These are phyloP conservation scores for Amia ocellicauda DNA, from an alignment of 2,113 vertebrate genomes.

Conservation along the genomic window DNA sequence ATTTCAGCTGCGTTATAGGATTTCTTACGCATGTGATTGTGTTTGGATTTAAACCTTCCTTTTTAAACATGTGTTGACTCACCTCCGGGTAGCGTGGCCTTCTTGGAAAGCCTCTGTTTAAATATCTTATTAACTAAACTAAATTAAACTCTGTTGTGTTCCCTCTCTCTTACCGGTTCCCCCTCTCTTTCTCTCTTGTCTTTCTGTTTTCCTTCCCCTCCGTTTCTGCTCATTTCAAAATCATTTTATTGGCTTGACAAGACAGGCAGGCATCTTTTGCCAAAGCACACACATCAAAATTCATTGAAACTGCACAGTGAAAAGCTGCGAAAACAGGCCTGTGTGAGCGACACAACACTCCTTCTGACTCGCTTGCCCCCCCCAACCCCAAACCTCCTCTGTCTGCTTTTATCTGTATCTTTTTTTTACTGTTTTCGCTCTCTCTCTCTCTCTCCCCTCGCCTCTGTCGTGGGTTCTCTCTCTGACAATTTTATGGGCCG, in stretches of 20 bases:
- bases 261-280: conserved; percentile 41
- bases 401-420: conserved; percentile 22
- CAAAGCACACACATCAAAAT: conserved; percentile 52
- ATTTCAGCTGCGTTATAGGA: neutral
- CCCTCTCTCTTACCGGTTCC: conserved; percentile 12
- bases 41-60: neutral
- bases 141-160: conserved; percentile 32
- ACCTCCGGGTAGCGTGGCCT: conserved; percentile 1
- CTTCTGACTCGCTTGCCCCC: conserved; percentile 26
- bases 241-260: conserved; percentile 39
- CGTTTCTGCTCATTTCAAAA: conserved; percentile 44
- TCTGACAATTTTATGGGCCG: conserved; percentile 35
- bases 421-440: neutral
- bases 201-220: conserved; percentile 34
- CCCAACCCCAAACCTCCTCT: conserved; percentile 21
- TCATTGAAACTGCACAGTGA: conserved; percentile 48
- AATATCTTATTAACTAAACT: conserved; percentile 40
- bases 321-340: conserved; percentile 24
- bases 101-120: conserved; percentile 19
- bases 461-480: conserved; percentile 38
- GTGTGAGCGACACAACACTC: conserved; percentile 26
- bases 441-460: neutral
- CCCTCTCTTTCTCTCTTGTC: neutral
- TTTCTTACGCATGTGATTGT: neutral
- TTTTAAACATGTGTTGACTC: neutral